Base-by-base conservation (phyloP, 2,113 vertebrate genomes). In the Aldabrachelys gigantea region DNA sequence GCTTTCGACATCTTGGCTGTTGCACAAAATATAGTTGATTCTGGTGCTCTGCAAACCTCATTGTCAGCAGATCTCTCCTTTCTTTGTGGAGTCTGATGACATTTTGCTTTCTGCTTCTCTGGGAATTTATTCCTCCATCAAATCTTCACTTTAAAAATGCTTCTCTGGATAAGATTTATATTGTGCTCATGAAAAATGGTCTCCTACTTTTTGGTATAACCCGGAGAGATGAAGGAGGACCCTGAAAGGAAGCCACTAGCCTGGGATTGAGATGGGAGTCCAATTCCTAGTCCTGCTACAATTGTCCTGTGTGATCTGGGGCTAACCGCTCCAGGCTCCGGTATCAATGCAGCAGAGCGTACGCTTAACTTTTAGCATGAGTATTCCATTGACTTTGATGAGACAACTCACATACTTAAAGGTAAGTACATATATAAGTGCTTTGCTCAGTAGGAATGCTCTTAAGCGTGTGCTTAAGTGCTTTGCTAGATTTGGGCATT, bases 41-140 rank as follows among this genome's bases (percentile, higher is more conserved):
- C 94, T 84, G 95, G 86, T 95, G 96, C 85, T 87, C 72, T 95
- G 96, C 80, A 95, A 97, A 94, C 50, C 90, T 90, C 89, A 94
- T 84, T 95, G 90, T 96, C 96, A 96, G 96, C 90, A 97, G 90
- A 92, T 93, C 94, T 93, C 44, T 88, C 86, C 93, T 96, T 95
- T 95, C 93, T 80, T 93, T 94, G 96, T 91, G 95, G 87, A 91
- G 90, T 87, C 93, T 95, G 94, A 93, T 96, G 95, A 96, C 80
- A 93, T 96, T 53, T 81, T 91, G 85, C 97, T 97, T 96, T 96
- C 91, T 84, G 89, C 96, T 97, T 97, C 93, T 94, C 1, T 56
- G 80, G 87, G 97, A 96, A 97, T 97, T 97, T 97, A 97, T 97
- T 96, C 92, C 95, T 96, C 95, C 94, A 96, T 97, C 97, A 96